Conservation (phyloP, 2,113 vertebrate genomes). For the Otolemur garnettii region DNA sequence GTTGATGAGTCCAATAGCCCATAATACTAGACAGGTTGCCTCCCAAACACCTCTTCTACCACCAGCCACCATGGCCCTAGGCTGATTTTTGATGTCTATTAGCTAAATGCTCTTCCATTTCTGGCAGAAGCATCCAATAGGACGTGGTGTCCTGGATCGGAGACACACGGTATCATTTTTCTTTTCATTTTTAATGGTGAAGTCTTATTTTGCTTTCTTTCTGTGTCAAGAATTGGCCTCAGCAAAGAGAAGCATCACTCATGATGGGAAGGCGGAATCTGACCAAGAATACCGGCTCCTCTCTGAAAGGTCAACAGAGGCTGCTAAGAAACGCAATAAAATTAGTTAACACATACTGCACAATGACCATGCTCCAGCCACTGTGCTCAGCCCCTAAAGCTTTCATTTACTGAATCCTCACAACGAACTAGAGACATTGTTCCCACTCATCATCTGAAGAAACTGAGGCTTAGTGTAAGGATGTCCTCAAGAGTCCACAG, state of each 20-base stretch:
- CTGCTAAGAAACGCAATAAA: neutral
- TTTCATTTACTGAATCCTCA: neutral
- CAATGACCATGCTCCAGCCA: neutral
- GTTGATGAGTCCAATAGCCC: neutral
- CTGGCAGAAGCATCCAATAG: no score
- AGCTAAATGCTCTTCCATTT: no score
- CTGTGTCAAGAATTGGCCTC: neutral
- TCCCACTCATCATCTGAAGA: neutral
- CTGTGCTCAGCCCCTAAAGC: neutral
- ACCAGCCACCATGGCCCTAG: neutral
- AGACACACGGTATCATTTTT: neutral
- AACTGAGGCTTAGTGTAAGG: neutral
- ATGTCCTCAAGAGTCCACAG: neutral
- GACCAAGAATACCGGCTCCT: neutral
- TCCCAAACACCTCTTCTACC: neutral
- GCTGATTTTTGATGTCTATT: neutral
- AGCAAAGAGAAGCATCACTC: neutral
- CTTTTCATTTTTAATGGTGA: conserved; percentile 26
- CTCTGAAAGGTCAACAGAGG: neutral
- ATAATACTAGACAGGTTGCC: neutral
- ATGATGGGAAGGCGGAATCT: neutral
- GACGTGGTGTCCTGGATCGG: no score
- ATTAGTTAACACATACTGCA: neutral
- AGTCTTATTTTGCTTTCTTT: conserved; percentile 35
- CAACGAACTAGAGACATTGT: neutral